Evolutionary conservation across 1,140 invertebrate species (phyloP).

Genomic region (Hydropsyche tenuis): DNA sequence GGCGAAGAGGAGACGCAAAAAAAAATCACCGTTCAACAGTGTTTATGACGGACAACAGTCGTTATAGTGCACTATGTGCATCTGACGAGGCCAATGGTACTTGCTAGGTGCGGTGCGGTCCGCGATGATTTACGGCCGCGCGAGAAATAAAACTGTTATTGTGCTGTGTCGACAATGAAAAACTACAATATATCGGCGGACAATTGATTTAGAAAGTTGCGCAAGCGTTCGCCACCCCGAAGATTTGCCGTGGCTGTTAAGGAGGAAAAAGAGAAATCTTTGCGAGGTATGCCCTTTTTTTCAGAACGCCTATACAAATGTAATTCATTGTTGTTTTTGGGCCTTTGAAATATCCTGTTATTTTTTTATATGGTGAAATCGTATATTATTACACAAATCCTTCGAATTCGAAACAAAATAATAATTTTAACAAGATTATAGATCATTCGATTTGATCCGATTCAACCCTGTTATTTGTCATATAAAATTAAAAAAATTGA

Average conservation of each 20-base stretch:
- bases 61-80: not conserved
- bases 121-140: conserved; percentile 12
- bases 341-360: too few relatives aligned
- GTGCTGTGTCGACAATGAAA: conserved; percentile 5
- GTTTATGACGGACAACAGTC: not conserved
- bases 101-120: conserved; percentile 23
- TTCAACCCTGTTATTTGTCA: too few relatives aligned
- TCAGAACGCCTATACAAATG: too few relatives aligned
- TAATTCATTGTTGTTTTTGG: too few relatives aligned
- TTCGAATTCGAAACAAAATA: too few relatives aligned
- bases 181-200: conserved; percentile 31
- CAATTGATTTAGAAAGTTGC: conserved; percentile 49
- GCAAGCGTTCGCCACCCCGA: conserved; percentile 39
- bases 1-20: not conserved
- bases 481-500: too few relatives aligned
- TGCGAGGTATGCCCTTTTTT: conserved; percentile 39
- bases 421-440: too few relatives aligned
- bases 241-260: not conserved
- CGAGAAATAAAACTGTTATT: not conserved
- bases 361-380: too few relatives aligned
- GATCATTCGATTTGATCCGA: too few relatives aligned
- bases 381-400: too few relatives aligned
- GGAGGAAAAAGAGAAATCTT: conserved; percentile 44
- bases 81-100: conserved; percentile 19
- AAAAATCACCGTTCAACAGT: too few relatives aligned